Evolutionary conservation across 2,113 vertebrate genomes (phyloP).

Genomic region (Petaurus breviceps): DNA sequence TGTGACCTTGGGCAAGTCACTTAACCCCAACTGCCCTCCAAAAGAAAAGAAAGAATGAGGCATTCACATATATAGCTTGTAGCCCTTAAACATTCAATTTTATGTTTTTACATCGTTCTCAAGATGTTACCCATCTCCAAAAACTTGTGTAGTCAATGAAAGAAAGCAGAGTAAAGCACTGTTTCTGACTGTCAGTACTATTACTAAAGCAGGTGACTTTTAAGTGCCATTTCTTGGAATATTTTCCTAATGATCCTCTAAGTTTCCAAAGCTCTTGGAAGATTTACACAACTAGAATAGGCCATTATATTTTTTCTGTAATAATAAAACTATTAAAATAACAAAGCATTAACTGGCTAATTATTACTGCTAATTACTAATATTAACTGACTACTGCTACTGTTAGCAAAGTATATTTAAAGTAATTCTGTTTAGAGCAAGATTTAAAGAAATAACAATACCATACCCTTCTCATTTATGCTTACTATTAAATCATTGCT

Average conservation of each 20-base stretch:
- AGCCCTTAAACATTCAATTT: background rate
- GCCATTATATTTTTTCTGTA: background rate
- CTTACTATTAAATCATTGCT: background rate
- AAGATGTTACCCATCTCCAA: background rate
- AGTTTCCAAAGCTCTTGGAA: too few species aligned
- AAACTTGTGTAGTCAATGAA: background rate
- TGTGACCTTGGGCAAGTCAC: too few species aligned
- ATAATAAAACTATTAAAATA: conserved; percentile 15
- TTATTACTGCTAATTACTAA: background rate
- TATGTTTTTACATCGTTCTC: background rate
- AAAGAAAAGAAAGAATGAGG: background rate
- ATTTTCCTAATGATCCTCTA: too few species aligned
- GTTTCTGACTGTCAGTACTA: too few species aligned
- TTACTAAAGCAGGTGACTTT: too few species aligned
- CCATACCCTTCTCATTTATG: background rate
- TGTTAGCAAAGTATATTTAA: background rate
- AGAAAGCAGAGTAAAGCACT: background rate
- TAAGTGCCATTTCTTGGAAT: too few species aligned
- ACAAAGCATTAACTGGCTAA: background rate
- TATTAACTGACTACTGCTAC: background rate
- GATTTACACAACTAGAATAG: too few species aligned
- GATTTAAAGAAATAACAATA: background rate
- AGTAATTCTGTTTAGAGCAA: background rate
- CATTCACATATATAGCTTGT: background rate
- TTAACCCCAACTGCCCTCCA: too few species aligned